Evolutionary conservation across 2,113 vertebrate species (phyloP).

Genomic region (Alethe diademata): DNA sequence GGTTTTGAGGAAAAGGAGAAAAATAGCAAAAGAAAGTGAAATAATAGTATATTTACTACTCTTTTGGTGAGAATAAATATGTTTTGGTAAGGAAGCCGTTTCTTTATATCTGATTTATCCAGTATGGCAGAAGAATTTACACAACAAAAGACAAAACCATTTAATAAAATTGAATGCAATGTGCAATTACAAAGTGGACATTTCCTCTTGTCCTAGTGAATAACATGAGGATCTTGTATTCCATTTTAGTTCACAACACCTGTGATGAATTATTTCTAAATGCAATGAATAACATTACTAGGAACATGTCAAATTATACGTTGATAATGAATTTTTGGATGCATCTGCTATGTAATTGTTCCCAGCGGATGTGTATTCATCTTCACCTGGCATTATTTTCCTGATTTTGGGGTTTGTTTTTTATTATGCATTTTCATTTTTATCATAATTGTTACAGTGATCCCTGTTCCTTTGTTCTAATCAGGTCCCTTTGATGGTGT

Average conservation of each 20-base stretch:
- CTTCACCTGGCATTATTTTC: constrained; percentile 70
- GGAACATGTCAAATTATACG: constrained; percentile 67
- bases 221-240: constrained; percentile 32
- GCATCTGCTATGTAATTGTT: constrained; percentile 62
- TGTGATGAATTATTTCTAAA: constrained; percentile 70
- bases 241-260: constrained; percentile 57
- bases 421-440: constrained; percentile 80
- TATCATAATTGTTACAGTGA: constrained; percentile 78
- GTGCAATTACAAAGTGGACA: constrained; percentile 52
- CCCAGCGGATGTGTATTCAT: constrained; percentile 30
- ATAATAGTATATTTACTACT: background rate
- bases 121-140: background rate
- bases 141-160: constrained; percentile 37
- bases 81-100: constrained; percentile 5
- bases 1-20: background rate
- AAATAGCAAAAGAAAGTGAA: background rate
- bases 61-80: background rate
- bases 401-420: constrained; percentile 70
- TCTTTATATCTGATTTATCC: background rate
- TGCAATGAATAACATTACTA: constrained; percentile 68
- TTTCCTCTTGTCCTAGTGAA: constrained; percentile 42
- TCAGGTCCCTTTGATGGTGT: constrained; percentile 68
- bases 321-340: constrained; percentile 69
- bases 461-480: constrained; percentile 67
- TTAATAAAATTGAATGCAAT: constrained; percentile 36